phyloP scores from a whole-genome alignment of 2,888 invertebrate species.

The Chorisops tibialis region DNA sequence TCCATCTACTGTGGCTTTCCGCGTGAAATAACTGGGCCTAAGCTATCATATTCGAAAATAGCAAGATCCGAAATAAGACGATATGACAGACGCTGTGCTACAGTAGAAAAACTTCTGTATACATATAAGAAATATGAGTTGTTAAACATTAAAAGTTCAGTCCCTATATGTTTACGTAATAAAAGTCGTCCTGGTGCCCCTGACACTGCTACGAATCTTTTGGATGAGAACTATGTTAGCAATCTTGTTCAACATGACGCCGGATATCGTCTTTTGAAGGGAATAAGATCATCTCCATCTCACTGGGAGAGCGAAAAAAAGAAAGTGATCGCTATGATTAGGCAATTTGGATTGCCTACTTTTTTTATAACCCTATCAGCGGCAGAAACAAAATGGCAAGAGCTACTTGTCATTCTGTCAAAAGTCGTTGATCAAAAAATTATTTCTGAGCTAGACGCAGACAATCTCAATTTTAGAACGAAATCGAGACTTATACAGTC shows the following conservation, averaged over 20 bases:
- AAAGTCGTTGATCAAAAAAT: conserved; percentile 11
- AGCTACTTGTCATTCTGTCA: conserved; percentile 29
- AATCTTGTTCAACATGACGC: conserved; percentile 33
- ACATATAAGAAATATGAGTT: too few species aligned
- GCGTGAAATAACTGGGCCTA: too few species aligned
- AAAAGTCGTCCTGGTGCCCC: conserved; percentile 30
- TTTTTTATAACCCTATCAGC: conserved; percentile 25
- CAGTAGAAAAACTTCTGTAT: too few species aligned
- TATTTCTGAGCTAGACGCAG: conserved; percentile 30
- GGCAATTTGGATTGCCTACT: conserved; percentile 13
- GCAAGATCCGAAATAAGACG: too few species aligned
- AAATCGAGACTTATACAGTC: conserved; percentile 35
- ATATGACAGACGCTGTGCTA: too few species aligned
- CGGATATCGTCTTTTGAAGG: conserved; percentile 32
- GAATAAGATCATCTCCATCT: conserved; percentile 33
- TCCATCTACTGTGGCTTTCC: too few species aligned
- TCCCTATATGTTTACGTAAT: conserved; percentile 35
- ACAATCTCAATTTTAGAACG: conserved; percentile 23
- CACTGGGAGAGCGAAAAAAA: conserved; percentile 38
- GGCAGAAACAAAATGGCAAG: conserved; percentile 33
- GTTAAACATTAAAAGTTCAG: not conserved
- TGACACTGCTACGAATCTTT: conserved; percentile 29
- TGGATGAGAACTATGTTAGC: conserved; percentile 31
- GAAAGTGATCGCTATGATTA: conserved; percentile 23
- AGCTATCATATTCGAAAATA: too few species aligned